Evolutionary conservation across 2,888 invertebrate genomes (phyloP).

Genomic region (Synergus itoensis): DNA sequence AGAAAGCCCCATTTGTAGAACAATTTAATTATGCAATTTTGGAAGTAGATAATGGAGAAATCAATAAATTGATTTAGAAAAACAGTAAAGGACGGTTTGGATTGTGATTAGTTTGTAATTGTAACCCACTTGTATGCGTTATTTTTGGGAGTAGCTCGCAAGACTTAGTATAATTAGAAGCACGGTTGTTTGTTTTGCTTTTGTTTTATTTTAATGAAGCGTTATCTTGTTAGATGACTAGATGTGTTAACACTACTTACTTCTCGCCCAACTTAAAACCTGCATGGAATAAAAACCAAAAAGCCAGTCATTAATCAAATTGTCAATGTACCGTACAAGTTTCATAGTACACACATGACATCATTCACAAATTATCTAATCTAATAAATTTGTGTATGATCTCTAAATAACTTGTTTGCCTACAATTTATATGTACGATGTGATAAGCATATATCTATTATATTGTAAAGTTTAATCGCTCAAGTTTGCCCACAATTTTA

Average conservation of each 20-base stretch:
- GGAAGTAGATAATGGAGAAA: not conserved
- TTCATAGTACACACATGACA: too few species aligned
- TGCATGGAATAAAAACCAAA: slow-evolving; percentile 64
- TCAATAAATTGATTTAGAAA: not conserved
- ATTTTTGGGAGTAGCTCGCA: slow-evolving; percentile 54
- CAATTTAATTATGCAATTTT: not conserved
- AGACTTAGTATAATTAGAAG: slow-evolving; percentile 63
- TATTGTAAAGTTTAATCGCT: too few species aligned
- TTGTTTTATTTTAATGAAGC: slow-evolving; percentile 66
- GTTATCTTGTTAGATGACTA: slow-evolving; percentile 71
- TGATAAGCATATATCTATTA: too few species aligned
- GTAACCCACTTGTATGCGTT: slow-evolving; percentile 53
- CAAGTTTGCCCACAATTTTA: too few species aligned
- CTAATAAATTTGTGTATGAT: too few species aligned
- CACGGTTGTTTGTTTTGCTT: slow-evolving; percentile 55
- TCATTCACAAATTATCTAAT: too few species aligned
- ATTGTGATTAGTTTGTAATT: slow-evolving; percentile 6
- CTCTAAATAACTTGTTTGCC: too few species aligned
- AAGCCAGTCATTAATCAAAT: slow-evolving; percentile 61
- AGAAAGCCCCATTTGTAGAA: too few species aligned
- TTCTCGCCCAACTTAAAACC: slow-evolving; percentile 68
- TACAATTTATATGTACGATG: too few species aligned
- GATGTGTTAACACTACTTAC: slow-evolving; percentile 72
- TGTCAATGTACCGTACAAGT: not conserved
- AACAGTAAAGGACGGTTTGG: not conserved